Base-by-base conservation (phyloP, 2,797 vertebrate species). In the Rhincodon typus region DNA sequence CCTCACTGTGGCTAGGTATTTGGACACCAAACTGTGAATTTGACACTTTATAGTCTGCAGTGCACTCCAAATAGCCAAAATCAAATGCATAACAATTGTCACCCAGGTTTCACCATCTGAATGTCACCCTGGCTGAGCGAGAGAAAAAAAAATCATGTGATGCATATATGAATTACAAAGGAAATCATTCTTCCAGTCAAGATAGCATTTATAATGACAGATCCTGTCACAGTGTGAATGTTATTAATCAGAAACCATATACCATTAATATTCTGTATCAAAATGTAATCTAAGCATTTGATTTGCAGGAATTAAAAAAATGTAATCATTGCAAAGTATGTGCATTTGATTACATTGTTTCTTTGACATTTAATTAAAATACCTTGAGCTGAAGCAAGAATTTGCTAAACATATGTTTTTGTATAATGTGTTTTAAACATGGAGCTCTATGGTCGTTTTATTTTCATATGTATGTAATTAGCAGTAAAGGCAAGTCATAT, bases 231-330 rank as follows among this genome's bases (percentile, higher is more conserved):
- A 27, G 67, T 34, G 38, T 94, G 93, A 69, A 70, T 70, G 93
- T 69, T 72, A 72, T 94, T 94, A 94, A 94, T 94, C 67, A 94
- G 93, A 46, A 94, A 72, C 67, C 67, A 70, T 53, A 46, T 50
- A 1, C 42, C 69, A 50, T 94, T 72, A 66, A 94, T 94, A 72
- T 70, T 42, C 5, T 42, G 46, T 25, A 34, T 94, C 69, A 94
- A 46, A 94, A 74, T 46, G 42, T 38, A 42, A 94, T 50, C 93
- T 50, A 50, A 72, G 4, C 93, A 50, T 50, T 94, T 72, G 12
- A 72, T 74, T 72, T 74, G 93, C 42, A 72, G 10, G 69, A 72
- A 67, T 19, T 62, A 62, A 42, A 69, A 91, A 46, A 72, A 69
- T 17, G 3, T 94, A 46, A 46, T 13, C 38, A 4, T 94, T 72